Evolutionary conservation across 2,888 invertebrate genomes (phyloP).

Genomic region (Cybosia mesomella): DNA sequence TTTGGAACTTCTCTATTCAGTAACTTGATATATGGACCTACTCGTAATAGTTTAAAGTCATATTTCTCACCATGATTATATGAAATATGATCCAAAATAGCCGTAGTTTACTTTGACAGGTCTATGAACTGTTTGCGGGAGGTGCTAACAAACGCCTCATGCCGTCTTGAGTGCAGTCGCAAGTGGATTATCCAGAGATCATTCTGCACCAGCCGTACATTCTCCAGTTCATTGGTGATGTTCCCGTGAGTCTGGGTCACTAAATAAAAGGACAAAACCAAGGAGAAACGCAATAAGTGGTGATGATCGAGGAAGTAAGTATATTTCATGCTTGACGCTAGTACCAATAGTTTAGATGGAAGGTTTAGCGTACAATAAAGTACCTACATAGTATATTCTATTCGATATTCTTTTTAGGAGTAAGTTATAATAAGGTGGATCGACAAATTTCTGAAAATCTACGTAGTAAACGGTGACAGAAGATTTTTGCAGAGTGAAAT

Average conservation of each 20-base stretch:
- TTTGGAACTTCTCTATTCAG: neutral
- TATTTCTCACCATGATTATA: neutral
- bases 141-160: constrained; percentile 4
- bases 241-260: neutral
- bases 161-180: neutral
- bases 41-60: neutral
- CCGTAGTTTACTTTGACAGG: neutral
- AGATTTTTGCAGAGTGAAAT: neutral
- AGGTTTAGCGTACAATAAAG: too few species aligned
- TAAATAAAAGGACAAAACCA: neutral
- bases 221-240: neutral
- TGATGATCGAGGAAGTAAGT: too few species aligned
- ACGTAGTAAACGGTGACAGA: neutral
- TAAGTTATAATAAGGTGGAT: neutral
- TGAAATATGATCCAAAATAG: neutral
- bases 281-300: neutral
- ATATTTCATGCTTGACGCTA: too few species aligned
- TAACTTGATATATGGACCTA: neutral
- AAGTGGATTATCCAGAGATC: neutral
- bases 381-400: too few species aligned
- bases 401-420: too few species aligned
- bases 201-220: neutral
- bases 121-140: neutral
- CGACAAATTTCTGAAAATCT: neutral
- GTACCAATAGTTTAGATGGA: too few species aligned